Base-by-base conservation (phyloP, 2,797 vertebrate genomes). In the Bucorvus abyssinicus region DNA sequence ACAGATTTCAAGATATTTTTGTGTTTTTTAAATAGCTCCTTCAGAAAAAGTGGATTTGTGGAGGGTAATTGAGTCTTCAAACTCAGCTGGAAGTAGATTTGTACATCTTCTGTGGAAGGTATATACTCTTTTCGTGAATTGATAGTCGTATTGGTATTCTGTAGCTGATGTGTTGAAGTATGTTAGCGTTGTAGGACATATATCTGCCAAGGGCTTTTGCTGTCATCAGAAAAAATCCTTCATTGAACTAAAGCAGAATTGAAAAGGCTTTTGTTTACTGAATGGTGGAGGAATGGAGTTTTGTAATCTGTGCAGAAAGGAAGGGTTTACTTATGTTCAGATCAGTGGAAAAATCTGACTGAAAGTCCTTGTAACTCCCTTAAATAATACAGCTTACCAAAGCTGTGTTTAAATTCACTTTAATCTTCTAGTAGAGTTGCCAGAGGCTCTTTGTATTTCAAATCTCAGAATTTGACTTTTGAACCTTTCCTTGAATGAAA, bases 21-120 rank as follows among this genome's bases (percentile, higher is more conserved):
- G 10, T 90, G n/a, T 91, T 52, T 40, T 91, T 95, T 90, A 67
- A 82, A 83, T 77, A 98, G 97, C 91, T 80, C 96, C 97, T 77
- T 93, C 85, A 50, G 92, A 60, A 87, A 93, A 92, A 87, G 92
- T 97, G 83, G 97, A 98, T 65, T 94, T 98, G 26, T 98, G 98
- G 98, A 96, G 98, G 79, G 82, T 97, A 67, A 95, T 98, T 92
- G 85, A 89, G 32, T 73, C 94, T 45, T 59, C 91, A 38, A 29
- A 18, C 3, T 52, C 38, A 21, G n/a, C 94, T 56, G 91, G 90
- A 84, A 92, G 9, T 30, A 97, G 97, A 94, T 38, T 14, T 23
- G 96, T 98, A 47, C 74, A 84, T 77, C 93, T 98, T 81, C 93
- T 97, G 34, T 98, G 98, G 98, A 98, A 98, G 97, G 98, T 98